Base-by-base conservation (phyloP, 2,113 vertebrate species). In the Antigone vipio region DNA sequence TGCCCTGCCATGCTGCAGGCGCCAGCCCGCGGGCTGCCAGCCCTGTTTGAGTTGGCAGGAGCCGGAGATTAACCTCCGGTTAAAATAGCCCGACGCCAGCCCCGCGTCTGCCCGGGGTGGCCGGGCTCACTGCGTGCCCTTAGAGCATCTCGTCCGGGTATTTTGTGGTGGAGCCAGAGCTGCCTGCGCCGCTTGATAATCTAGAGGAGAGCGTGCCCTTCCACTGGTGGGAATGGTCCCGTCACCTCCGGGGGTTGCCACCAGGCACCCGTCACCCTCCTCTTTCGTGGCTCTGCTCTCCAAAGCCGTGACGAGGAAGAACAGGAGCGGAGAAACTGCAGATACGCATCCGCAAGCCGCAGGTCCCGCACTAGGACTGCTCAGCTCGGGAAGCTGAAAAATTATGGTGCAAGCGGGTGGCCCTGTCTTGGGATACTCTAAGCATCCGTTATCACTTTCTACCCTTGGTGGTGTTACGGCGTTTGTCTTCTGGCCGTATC, bases 11-110 rank as follows among this genome's bases (percentile, higher is more conserved):
- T 13, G 68, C 5, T 76, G 86, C 91, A 59, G 91, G 80, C 53
- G 56, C 87, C 95, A 93, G 64, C 89, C 40, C 4, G 11, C 29
- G 55, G 76, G 76, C 71, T 92, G 88, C 95, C 78, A 67, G 88
- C 92, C 85, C 76, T 95, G 84, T 95, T 95, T 85, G 89, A 77
- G 55, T 96, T 96, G 97, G 96, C 97, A 97, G 85, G 26, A 94
- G 75, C 76, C 15, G 53, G 69, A 82, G 83, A 91, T 84, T 6
- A 90, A 53, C 53, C 56, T 91, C 83, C 30, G 6, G 88, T 79
- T 81, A 17, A 86, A 97, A 38, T 13, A 95, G 89, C 86, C 86
- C 12, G 1, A 44, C 15, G 30, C 72, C 91, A 75, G 86, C 90
- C 81, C 59, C 32, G 0, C 1, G 23, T 42, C 91, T 74, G 58